Evolutionary conservation across 1,140 invertebrate genomes (phyloP).

Genomic region (Akabosia matsudoensis): DNA sequence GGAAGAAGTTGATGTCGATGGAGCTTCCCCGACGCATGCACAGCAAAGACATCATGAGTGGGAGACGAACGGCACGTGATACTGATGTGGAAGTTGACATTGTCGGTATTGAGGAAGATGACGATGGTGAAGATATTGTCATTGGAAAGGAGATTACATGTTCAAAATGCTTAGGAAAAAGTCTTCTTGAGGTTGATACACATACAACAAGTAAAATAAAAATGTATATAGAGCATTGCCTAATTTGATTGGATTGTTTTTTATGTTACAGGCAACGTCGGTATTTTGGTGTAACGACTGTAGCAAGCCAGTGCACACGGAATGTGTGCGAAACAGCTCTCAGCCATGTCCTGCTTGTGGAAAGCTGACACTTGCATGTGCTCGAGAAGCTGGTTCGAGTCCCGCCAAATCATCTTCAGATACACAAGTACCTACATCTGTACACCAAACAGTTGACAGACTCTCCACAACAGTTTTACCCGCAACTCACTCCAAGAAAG

Average conservation of each 20-base stretch:
- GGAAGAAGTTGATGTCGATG: background rate
- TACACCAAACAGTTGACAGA: background rate
- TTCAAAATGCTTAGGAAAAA: conserved; percentile 11
- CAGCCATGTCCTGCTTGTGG: background rate
- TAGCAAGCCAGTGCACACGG: conserved; percentile 2
- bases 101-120: background rate
- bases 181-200: conserved; percentile 5
- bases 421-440: too few relatives aligned
- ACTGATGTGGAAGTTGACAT: background rate
- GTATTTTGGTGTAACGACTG: background rate
- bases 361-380: background rate
- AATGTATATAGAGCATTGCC: background rate
- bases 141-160: conserved; percentile 6
- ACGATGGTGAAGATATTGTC: conserved; percentile 3
- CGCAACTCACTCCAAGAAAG: background rate
- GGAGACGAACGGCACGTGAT: background rate
- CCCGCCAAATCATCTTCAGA: background rate
- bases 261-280: background rate
- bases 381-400: background rate
- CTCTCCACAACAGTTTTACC: too few relatives aligned
- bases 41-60: background rate
- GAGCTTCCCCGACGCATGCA: background rate
- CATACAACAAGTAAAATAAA: background rate
- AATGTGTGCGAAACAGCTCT: background rate
- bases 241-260: background rate